Evolutionary conservation across 1,140 invertebrate species (phyloP).

Genomic region (Caenorhabditis briggsae): DNA sequence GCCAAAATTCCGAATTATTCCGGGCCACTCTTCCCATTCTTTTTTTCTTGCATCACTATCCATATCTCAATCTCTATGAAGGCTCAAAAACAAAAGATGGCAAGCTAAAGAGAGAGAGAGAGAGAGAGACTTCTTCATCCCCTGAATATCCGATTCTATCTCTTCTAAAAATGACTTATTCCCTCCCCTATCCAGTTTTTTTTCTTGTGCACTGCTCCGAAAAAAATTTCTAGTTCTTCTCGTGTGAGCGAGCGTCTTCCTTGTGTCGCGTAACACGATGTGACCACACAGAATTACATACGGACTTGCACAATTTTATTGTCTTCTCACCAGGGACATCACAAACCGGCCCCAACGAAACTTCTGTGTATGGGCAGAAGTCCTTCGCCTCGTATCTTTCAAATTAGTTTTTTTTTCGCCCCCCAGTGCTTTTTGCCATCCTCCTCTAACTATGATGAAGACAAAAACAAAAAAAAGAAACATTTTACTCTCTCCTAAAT

Average conservation of each 20-base stretch:
- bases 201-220: not conserved
- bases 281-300: constrained; percentile 47
- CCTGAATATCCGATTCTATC: constrained; percentile 14
- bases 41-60: constrained; percentile 6
- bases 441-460: constrained; percentile 25
- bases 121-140: constrained; percentile 10
- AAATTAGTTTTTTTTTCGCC: constrained; percentile 26
- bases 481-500: constrained; percentile 26
- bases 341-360: constrained; percentile 51
- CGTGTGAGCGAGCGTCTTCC: not conserved
- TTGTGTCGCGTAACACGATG: constrained; percentile 51
- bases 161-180: constrained; percentile 52
- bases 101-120: too few species aligned
- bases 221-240: not conserved
- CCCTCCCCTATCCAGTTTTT: not conserved
- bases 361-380: not conserved
- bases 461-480: constrained; percentile 35
- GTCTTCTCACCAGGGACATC: constrained; percentile 54
- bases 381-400: not conserved
- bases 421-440: not conserved
- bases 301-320: constrained; percentile 56
- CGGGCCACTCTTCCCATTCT: not conserved
- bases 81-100: not conserved
- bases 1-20: not conserved
- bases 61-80: not conserved